Percentiles rank a stretch among this genome's conserved stretches.
Conservation (phyloP, 1,140 invertebrate species). For the Aphaenogaster floridana region DNA sequence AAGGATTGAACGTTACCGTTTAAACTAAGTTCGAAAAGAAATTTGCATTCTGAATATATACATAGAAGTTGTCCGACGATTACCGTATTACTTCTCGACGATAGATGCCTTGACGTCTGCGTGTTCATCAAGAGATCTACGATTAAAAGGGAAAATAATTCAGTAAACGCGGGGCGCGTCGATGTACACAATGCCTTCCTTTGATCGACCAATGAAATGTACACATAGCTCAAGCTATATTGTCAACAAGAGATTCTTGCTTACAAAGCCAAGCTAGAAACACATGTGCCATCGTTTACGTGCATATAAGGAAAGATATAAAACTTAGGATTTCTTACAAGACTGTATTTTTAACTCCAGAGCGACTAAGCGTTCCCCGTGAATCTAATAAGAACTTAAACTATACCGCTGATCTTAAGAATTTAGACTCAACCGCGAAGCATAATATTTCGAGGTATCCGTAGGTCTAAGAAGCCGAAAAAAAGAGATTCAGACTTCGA, state of each 20-base stretch:
- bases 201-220: slow-evolving; percentile 67
- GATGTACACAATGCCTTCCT: slow-evolving; percentile 61
- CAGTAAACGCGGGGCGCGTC: slow-evolving; percentile 28
- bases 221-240: slow-evolving; percentile 69
- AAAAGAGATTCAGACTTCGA: slow-evolving; percentile 34
- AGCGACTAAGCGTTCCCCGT: slow-evolving; percentile 25
- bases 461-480: slow-evolving; percentile 55
- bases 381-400: slow-evolving; percentile 44
- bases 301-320: slow-evolving; percentile 70
- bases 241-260: slow-evolving; percentile 61
- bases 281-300: slow-evolving; percentile 77
- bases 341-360: slow-evolving; percentile 75
- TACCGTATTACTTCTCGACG: slow-evolving; percentile 44
- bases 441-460: slow-evolving; percentile 39
- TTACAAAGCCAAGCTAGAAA: slow-evolving; percentile 73
- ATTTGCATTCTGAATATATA: slow-evolving; percentile 37
- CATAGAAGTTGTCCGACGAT: slow-evolving; percentile 30
- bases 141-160: slow-evolving; percentile 20
- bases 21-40: slow-evolving; percentile 66
- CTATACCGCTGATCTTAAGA: slow-evolving; percentile 22
- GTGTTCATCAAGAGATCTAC: background rate
- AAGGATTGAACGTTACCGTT: slow-evolving; percentile 58
- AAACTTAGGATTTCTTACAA: slow-evolving; percentile 73
- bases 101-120: background rate
- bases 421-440: slow-evolving; percentile 31